Base-by-base conservation (phyloP, 2,888 invertebrate species). In the Microchrysa polita region DNA sequence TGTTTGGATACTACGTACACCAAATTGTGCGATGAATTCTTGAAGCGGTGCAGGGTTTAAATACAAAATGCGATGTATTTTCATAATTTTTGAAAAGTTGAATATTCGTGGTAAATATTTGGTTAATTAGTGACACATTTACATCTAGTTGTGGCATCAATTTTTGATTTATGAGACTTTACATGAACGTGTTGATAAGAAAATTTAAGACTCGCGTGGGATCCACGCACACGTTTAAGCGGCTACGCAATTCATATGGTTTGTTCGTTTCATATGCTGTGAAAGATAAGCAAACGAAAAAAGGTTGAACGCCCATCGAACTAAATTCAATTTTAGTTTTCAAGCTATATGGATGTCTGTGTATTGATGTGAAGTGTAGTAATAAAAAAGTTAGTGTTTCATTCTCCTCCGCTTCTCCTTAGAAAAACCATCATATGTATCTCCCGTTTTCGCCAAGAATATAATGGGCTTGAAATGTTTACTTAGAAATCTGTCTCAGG, bases 11-110 rank as follows among this genome's bases (percentile, higher is more conserved):
- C 10, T 20, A 55, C 10, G 2, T 55, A 14, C 4, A 16, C 52
- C 55, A 55, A 53, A n/a, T 48, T 55, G 55, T 55, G 18, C 22
- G 20, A 20, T 55, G 55, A 20, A 16, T 55, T 10, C 10, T 55
- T 18, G 20, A 55, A 20, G 16, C 18, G 20, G 22, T 63, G 12
- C n/a, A n/a, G n/a, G n/a, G n/a, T 34, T 34, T 34, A 7, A 7
- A 34, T 34, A 34, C 27, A 63, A 34, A 16, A 63, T 63, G 61
- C 61, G 42, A n/a, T 63, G 61, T 42, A 40, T 63, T 40, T 40
- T 63, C 20, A 16, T 63, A 10, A 42, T 63, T 18, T 63, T 40
- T n/a, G 61, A 63, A 18, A 40, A 42, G 16, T 10, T 63, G n/a
- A 63, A 63, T 18, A 42, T 63, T n/a, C n/a, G n/a, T 16, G 61